Base-by-base conservation (phyloP, 2,797 vertebrate genomes). In the Sebastes alutus region DNA sequence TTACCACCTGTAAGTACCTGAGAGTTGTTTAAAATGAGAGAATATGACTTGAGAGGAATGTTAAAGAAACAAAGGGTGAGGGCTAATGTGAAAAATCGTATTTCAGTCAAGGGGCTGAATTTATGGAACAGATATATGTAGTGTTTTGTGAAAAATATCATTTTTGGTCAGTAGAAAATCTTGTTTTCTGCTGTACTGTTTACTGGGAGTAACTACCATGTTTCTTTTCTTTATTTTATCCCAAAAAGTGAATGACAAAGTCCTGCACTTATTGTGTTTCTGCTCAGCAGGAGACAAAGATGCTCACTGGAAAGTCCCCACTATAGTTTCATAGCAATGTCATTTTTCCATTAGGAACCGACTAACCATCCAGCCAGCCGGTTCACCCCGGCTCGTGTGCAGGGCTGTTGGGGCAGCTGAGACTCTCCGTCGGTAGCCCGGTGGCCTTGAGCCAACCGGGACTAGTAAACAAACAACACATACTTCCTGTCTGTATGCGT, bases 401-500 rank as follows among this genome's bases (percentile, higher is more conserved):
- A 58, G 14, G 67, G 59, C 49, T 49, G 29, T 46, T 2, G 16
- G 46, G 71, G 62, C 81, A 64, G 81, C 73, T 62, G 76, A 75
- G 81, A 27, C 77, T 66, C 74, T 80, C 72, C 4, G 16, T 64
- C 16, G 22, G 75, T 25, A 18, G 56, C 70, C 54, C 27, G n/a
- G 12, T 80, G 82, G 84, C 71, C 7, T 4, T 3, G 54, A 80
- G 65, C 68, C 86, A 70, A 52, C 42, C 25, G 63, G 82, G 83
- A 85, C 72, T 55, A 14, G 86, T 85, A 84, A 86, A 87, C 80
- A 80, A 77, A 77, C 73, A 77, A 75, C 74, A 78, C 73, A 60
- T 20, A 63, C 64, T 74, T 58, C 58, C 62, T 20, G 46, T 75
- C 69, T 77, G 75, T 55, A 11, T 56, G 65, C n/a, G 6, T 69